Base-by-base conservation (phyloP, 2,888 invertebrate species). In the Thera britannica region DNA sequence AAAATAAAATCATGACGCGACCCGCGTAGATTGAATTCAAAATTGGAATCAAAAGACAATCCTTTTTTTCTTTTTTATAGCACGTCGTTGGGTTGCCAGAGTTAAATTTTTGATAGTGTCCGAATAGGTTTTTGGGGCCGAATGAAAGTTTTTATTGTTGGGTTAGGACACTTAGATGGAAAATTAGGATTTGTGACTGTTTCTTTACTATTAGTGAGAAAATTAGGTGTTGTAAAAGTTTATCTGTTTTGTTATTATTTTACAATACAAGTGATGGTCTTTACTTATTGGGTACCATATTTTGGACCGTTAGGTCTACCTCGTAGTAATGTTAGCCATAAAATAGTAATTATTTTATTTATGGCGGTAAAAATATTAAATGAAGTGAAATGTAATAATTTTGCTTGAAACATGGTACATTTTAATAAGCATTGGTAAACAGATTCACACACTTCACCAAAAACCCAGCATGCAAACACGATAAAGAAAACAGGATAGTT, bases 1-100 rank as follows among this genome's bases (percentile, higher is more conserved):
- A 93, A 92, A 93, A 93, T 93, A 92, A 93, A 93, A 93, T 93
- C 93, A 93, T 93, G 92, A 88, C 85, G 79, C 84, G 83, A 85
- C 89, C 89, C 88, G 87, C 86, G 88, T 83, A 90, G 87, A 93
- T 93, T 92, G 92, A 91, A 90, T 91, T 88, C 90, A 88, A 90
- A 92, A 92, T 91, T 90, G 92, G 90, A 88, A 92, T 91, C 92
- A 90, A 85, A 89, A 89, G 90, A 88, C 90, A 91, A 91, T 90
- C 89, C 90, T 88, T 90, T 89, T 83, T 78, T 86, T 85, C 82
- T 78, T 88, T 87, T 92, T 92, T 90, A 89, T 89, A 81, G 84
- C 86, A 89, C 85, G 84, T 86, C 81, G 85, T 74, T 75, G 75
- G 73, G 77, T 81, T 77, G 86, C 87, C 86, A 83, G 81, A 75